Base-by-base conservation (phyloP, 2,797 vertebrate species). In the Lates japonicus region DNA sequence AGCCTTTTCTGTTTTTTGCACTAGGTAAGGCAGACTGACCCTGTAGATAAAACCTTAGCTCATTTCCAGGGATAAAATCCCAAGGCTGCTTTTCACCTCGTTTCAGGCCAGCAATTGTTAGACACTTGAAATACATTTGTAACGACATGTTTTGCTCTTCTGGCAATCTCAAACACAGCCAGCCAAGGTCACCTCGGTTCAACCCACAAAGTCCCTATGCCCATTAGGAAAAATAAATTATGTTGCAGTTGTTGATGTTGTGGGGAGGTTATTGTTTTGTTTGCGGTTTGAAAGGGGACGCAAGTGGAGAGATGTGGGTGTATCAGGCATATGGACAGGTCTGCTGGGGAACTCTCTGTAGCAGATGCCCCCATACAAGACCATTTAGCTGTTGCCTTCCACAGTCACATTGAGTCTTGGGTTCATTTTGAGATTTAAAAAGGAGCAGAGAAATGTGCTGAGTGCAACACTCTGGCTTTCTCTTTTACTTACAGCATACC, bases 171-270 rank as follows among this genome's bases (percentile, higher is more conserved):
- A 51, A 58, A 70, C 77, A 55, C 1, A 61, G 49, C 71, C 58
- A 74, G 55, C 51, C 73, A 85, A 90, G 83, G 86, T 92, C 83
- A 84, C 64, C 58, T 76, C 49, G 10, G 39, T 76, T 87, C 64
- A 70, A 62, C 44, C 22, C 58, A 46, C 51, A 63, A 65, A 60
- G 58, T 72, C 39, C 17, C 63, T 14, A 0, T 31, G 62, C 68
- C 20, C 77, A 66, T 83, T 84, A 82, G 70, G 62, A 59, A 79
- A 82, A 78, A 37, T 33, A 51, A 70, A 67, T 66, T 14, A 70
- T 55, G 25, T 44, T 20, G 69, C 63, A 16, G 54, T 78, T 81
- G 80, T 58, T 82, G 44, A 46, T 66, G 54, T 66, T 78, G 61
- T 66, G 51, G 19, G 61, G 70, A 63, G 46, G 65, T 49, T 55